Conservation (phyloP, 1,140 invertebrate species). For the Aphelenchoides fujianensis region DNA sequence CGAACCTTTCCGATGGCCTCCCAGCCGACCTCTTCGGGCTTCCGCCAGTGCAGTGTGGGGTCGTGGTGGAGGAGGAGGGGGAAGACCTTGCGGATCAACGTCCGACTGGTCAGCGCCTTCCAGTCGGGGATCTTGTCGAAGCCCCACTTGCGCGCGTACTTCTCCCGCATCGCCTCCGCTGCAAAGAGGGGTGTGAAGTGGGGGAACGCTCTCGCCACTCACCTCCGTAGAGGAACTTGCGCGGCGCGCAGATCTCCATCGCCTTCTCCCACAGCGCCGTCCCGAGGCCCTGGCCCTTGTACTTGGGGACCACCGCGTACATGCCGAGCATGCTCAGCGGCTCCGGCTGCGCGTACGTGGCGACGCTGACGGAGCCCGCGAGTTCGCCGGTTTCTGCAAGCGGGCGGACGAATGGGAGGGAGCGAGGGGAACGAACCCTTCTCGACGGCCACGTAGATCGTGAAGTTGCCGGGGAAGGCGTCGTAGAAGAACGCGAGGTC, state of each 20-base stretch:
- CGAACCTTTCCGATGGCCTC: conserved; percentile 11
- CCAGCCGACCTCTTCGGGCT: conserved; percentile 8
- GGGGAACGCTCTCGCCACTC: neutral
- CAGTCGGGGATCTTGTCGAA: conserved; percentile 20
- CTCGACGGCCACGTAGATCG: conserved; percentile 11
- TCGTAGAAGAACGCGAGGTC: neutral
- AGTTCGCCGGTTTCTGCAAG: neutral
- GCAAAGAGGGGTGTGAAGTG: neutral
- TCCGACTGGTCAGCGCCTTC: neutral
- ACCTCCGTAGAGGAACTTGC: conserved; percentile 15
- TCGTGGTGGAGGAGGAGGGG: conserved; percentile 12
- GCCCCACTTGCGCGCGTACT: neutral
- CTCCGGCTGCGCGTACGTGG: neutral
- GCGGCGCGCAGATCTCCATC: neutral
- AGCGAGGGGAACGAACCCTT: neutral
- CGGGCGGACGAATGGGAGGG: neutral
- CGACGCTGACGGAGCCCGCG: neutral
- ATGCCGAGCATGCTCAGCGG: neutral
- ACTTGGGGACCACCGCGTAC: neutral
- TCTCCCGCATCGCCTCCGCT: neutral
- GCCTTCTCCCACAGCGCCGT: neutral
- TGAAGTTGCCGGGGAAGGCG: conserved; percentile 8
- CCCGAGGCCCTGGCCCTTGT: conserved; percentile 7
- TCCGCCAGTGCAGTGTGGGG: conserved; percentile 2
- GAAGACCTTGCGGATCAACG: neutral